These are phyloP conservation scores for Bombus impatiens DNA, from an alignment of 1,140 invertebrate species.

Conservation along the genomic window DNA sequence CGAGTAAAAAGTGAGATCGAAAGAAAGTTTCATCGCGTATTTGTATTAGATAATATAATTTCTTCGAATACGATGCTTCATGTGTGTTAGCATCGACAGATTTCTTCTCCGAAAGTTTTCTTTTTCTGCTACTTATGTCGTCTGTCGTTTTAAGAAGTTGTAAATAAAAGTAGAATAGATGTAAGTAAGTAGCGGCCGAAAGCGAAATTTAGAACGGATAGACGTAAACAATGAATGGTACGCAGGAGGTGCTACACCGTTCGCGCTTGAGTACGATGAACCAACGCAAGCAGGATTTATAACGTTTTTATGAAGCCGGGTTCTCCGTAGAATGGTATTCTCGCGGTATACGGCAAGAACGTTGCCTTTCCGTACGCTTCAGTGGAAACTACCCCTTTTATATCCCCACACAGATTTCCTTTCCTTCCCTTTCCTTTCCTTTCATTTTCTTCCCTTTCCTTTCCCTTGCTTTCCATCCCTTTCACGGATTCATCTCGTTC, in stretches of 20 bases:
- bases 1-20: too few species aligned
- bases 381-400: slow-evolving; percentile 39
- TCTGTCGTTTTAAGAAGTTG: not conserved
- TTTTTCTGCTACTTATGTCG: not conserved
- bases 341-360: slow-evolving; percentile 35
- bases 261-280: not conserved
- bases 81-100: not conserved
- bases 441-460: too few species aligned
- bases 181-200: not conserved
- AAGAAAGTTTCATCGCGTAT: too few species aligned
- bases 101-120: not conserved
- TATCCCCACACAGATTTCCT: not conserved
- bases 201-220: not conserved
- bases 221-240: not conserved
- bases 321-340: slow-evolving; percentile 28
- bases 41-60: too few species aligned
- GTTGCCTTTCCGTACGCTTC: slow-evolving; percentile 43
- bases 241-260: not conserved
- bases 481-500: slow-evolving; percentile 15
- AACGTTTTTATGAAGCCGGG: slow-evolving; percentile 54
- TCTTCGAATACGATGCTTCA: too few species aligned
- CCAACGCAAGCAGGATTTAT: slow-evolving; percentile 46
- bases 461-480: not conserved
- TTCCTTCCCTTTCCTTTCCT: not conserved
- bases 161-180: not conserved